A percentile compares a stretch with the other conserved stretches of the same genome.
These are phyloP conservation scores for Takifugu ocellatus DNA, from an alignment of 2,797 vertebrate species.

Conservation along the genomic window DNA sequence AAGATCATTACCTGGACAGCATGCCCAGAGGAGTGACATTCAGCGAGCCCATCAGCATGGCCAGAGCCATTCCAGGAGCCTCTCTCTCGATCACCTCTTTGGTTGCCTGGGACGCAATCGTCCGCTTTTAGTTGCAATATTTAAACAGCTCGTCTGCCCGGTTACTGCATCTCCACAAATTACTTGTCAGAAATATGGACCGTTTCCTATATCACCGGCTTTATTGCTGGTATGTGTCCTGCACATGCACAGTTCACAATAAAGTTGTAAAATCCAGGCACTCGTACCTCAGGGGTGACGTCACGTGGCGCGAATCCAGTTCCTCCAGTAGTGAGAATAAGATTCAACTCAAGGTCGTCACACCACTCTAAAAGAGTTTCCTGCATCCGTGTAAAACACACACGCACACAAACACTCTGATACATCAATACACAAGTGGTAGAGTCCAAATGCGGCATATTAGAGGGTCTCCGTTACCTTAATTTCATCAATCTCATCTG, in stretches of 20 bases:
- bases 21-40: conserved; percentile 97
- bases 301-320: conserved; percentile 97
- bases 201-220: too few species aligned
- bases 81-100: conserved; percentile 98
- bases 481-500: conserved; percentile 97
- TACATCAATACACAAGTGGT: background rate
- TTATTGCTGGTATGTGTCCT: too few species aligned
- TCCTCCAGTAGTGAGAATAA: conserved; percentile 97
- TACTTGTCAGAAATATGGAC: too few species aligned
- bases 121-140: background rate
- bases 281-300: conserved; percentile 94
- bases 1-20: conserved; percentile 76
- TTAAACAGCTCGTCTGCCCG: too few species aligned
- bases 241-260: too few species aligned
- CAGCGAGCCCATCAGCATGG: conserved; percentile 99
- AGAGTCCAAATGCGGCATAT: background rate
- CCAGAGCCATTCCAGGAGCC: conserved; percentile 96
- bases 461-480: conserved; percentile 80
- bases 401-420: too few species aligned
- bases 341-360: conserved; percentile 96
- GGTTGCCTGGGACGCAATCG: conserved; percentile 82
- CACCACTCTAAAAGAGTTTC: conserved; percentile 97
- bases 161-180: too few species aligned
- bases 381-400: conserved; percentile 62
- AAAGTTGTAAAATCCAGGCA: too few species aligned